Conservation (phyloP, 2,113 vertebrate species). For the Microtus oregoni region DNA sequence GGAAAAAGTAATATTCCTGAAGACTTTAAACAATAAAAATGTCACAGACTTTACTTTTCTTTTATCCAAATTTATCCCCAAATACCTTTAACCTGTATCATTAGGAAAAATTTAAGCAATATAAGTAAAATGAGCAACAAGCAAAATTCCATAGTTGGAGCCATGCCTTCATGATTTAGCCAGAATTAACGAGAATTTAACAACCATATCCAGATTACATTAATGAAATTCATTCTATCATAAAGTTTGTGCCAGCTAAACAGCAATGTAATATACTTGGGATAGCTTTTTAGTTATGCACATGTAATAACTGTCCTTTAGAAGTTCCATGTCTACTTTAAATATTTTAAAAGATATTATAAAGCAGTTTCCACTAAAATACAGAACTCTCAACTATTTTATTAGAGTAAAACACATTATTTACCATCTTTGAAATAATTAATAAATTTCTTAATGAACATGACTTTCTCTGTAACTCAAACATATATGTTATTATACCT, state of each 20-base stretch:
- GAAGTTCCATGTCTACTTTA: not conserved
- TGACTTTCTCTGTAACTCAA: conserved; percentile 40
- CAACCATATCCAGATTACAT: not conserved
- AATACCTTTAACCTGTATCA: conserved; percentile 40
- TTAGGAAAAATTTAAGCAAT: conserved; percentile 50
- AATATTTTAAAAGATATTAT: not conserved
- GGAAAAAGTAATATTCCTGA: conserved; percentile 50
- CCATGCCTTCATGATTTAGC: not conserved
- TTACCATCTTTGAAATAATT: conserved; percentile 42
- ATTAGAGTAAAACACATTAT: conserved; percentile 33
- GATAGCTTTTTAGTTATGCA: conserved; percentile 33
- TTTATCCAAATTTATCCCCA: conserved; percentile 45
- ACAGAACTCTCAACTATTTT: conserved; percentile 41
- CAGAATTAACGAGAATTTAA: conserved; percentile 44
- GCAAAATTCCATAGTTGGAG: not conserved
- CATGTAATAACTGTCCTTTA: not conserved
- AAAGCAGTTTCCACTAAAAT: conserved; percentile 52
- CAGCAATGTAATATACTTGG: conserved; percentile 13
- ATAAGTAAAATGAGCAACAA: not conserved
- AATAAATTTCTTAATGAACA: conserved; percentile 8
- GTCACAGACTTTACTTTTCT: conserved; percentile 30
- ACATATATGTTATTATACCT: conserved; percentile 20
- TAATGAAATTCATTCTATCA: conserved; percentile 48
- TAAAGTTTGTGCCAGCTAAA: not conserved
- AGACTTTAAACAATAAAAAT: conserved; percentile 47